A percentile compares a stretch with the other conserved stretches of the same genome.
These are phyloP conservation scores for Pseudomyrmex pallidus DNA, from an alignment of 1,140 invertebrate genomes.

Conservation along the genomic window DNA sequence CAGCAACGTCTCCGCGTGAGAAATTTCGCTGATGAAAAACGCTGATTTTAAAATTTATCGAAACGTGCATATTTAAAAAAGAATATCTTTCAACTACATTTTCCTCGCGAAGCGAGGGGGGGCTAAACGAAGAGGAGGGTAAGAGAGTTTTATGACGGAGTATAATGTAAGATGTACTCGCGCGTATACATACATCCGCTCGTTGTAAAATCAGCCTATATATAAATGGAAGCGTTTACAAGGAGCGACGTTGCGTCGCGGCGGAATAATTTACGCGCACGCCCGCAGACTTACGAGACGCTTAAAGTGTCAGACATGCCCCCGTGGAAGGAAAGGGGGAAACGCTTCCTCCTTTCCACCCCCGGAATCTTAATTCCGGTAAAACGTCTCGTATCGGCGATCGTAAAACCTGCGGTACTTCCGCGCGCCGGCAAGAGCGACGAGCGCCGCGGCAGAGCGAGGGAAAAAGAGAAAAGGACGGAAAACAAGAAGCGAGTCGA, in stretches of 20 bases:
- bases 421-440: background rate
- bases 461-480: background rate
- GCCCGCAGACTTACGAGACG: slow-evolving; percentile 45
- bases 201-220: slow-evolving; percentile 45
- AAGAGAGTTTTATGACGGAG: slow-evolving; percentile 35
- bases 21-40: background rate
- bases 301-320: slow-evolving; percentile 56
- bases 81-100: background rate
- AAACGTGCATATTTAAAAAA: background rate
- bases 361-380: slow-evolving; percentile 69
- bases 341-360: slow-evolving; percentile 21
- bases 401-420: slow-evolving; percentile 65
- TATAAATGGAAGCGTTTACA: slow-evolving; percentile 54
- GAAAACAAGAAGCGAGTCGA: slow-evolving; percentile 2
- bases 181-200: background rate
- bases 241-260: slow-evolving; percentile 44
- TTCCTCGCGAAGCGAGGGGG: background rate
- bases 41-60: background rate
- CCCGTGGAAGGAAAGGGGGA: background rate
- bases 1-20: background rate
- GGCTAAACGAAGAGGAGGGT: background rate
- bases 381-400: slow-evolving; percentile 69
- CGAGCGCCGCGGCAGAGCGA: background rate
- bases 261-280: slow-evolving; percentile 53
- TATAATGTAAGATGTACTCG: slow-evolving; percentile 29